These are phyloP conservation scores for Myopa testacea DNA, from an alignment of 2,888 invertebrate species.

Conservation along the genomic window DNA sequence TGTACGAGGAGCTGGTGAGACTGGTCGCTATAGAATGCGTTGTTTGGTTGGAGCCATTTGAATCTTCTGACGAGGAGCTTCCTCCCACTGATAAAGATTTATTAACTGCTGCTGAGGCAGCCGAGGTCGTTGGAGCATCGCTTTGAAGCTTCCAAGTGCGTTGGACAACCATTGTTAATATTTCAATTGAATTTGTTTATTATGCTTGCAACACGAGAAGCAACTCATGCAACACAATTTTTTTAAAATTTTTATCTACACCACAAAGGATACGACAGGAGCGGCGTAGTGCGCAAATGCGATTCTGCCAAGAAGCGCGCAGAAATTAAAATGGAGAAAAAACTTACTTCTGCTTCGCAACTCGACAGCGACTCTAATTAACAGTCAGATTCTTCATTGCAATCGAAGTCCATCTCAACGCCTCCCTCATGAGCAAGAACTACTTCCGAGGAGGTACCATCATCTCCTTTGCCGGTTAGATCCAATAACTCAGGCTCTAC, in stretches of 20 bases:
- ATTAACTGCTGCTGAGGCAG: slow-evolving; percentile 51
- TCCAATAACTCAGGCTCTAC: slow-evolving; percentile 39
- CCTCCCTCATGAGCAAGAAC: not conserved
- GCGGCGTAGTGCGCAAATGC: slow-evolving; percentile 38
- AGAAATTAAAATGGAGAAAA: not conserved
- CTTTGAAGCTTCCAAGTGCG: slow-evolving; percentile 66
- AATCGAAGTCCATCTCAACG: slow-evolving; percentile 10
- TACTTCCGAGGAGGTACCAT: not conserved
- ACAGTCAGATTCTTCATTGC: not conserved
- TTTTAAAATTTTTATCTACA: slow-evolving; percentile 24
- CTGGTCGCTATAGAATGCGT: slow-evolving; percentile 65
- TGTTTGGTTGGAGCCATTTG: slow-evolving; percentile 67
- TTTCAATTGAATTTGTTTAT: slow-evolving; percentile 8
- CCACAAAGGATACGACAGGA: slow-evolving; percentile 26
- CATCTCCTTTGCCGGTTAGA: slow-evolving; percentile 21
- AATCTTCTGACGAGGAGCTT: slow-evolving; percentile 66
- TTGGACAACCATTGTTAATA: slow-evolving; percentile 65
- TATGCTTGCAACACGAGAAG: not conserved
- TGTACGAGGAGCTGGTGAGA: slow-evolving; percentile 46
- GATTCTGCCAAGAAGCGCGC: slow-evolving; percentile 7
- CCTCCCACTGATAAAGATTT: slow-evolving; percentile 57
- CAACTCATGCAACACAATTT: not conserved
- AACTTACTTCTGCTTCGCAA: not conserved
- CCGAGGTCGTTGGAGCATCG: slow-evolving; percentile 56
- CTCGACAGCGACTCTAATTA: not conserved